Conservation (phyloP, 2,113 vertebrate genomes). For the Ardeotis arabs region DNA sequence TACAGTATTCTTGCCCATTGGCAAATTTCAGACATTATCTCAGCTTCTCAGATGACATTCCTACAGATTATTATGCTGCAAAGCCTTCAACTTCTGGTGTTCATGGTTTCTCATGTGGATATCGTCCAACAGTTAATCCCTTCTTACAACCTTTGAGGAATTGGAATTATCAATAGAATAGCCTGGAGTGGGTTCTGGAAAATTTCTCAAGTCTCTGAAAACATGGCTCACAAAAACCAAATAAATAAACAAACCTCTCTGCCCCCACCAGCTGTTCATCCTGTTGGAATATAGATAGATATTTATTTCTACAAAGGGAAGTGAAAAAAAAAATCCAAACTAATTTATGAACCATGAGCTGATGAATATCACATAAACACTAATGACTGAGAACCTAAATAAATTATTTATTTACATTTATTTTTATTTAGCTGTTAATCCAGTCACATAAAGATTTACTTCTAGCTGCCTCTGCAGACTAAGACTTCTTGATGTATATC, state of each 20-base stretch:
- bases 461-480: neutral
- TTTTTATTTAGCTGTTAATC: neutral
- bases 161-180: conserved; percentile 42
- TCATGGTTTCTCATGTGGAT: conserved; percentile 20
- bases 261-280: neutral
- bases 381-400: neutral
- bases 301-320: neutral
- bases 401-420: neutral
- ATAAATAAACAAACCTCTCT: neutral
- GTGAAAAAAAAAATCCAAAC: neutral
- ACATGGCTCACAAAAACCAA: neutral
- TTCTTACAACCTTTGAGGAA: conserved; percentile 31
- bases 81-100: conserved; percentile 33
- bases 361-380: neutral
- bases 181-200: conserved; percentile 55
- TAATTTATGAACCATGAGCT: neutral
- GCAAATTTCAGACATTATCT: conserved; percentile 69
- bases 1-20: conserved; percentile 46
- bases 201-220: conserved; percentile 43
- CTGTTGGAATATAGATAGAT: neutral
- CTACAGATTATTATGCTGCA: conserved; percentile 43
- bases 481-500: neutral
- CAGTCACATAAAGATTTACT: neutral
- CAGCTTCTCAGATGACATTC: conserved; percentile 70
- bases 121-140: conserved; percentile 55